A percentile compares a stretch with the other conserved stretches of the same genome.
Conservation (phyloP, 2,888 invertebrate genomes). For the Amphipyra berbera region DNA sequence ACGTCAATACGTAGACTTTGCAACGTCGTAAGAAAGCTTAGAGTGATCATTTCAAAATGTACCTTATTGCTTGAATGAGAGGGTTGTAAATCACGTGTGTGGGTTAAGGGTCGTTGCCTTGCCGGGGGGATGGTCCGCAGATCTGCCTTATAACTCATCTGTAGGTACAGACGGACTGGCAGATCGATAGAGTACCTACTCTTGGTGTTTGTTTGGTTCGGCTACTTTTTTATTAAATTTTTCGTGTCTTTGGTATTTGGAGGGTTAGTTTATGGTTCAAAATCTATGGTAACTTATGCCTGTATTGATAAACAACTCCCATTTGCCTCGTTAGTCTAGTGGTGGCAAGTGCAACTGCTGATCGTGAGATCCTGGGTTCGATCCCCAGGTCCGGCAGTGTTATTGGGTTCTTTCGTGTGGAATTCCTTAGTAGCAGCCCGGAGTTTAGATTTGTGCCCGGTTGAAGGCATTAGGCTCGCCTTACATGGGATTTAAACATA, state of each 20-base stretch:
- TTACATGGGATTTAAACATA: too few relatives aligned
- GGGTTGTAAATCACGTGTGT: slow-evolving; percentile 57
- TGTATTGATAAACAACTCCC: too few relatives aligned
- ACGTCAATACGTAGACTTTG: slow-evolving; percentile 77
- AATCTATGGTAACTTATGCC: too few relatives aligned
- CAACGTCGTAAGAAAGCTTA: slow-evolving; percentile 81
- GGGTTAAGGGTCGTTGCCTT: slow-evolving; percentile 75
- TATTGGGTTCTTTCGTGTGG: too few relatives aligned
- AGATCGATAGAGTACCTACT: slow-evolving; percentile 84
- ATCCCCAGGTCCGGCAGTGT: too few relatives aligned
- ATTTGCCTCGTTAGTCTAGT: too few relatives aligned
- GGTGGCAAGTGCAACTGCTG: too few relatives aligned
- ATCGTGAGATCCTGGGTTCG: too few relatives aligned
- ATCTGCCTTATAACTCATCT: slow-evolving; percentile 84
- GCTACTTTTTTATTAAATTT: slow-evolving; percentile 44
- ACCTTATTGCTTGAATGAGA: slow-evolving; percentile 67
- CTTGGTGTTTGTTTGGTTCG: slow-evolving; percentile 73
- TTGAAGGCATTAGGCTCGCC: too few relatives aligned
- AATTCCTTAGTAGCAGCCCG: too few relatives aligned
- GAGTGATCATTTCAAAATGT: slow-evolving; percentile 74
- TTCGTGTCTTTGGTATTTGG: slow-evolving; percentile 26
- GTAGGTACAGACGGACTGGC: slow-evolving; percentile 77
- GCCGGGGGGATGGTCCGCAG: slow-evolving; percentile 69
- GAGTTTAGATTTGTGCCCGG: too few relatives aligned
- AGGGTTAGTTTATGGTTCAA: slow-evolving; percentile 5